Base-by-base conservation (phyloP, 2,113 vertebrate species). In the Romanogobio albipinnatus region DNA sequence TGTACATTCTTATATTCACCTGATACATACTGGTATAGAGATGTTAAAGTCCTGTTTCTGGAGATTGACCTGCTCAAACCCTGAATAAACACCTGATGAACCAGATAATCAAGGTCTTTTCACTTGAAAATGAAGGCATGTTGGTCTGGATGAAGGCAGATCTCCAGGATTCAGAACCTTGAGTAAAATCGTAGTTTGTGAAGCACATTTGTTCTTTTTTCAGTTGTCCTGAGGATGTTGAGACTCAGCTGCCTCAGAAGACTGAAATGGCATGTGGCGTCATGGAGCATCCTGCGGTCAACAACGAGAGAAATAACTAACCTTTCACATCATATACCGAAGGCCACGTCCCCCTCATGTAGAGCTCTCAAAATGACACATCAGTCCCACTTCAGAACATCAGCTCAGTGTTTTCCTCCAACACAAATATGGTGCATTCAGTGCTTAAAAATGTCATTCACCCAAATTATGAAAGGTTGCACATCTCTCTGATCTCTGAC, bases 401-500 rank as follows among this genome's bases (percentile, higher is more conserved):
- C 15, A 17, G 24, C 29, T 45, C 14, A 3, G n/a, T 10, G 36
- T 4, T 17, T 17, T 9, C 2, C 33, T 74, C 81, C 61, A 22
- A 45, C 58, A n/a, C 29, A 22, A 2, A 86, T 36, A 87, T 9
- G 45, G 6, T 7, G 76, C 22, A 80, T 62, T 64, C 9, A 74
- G 4, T 43, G 43, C 14, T 33, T 4, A 22, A 15, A 76, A 4
- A 33, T 36, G 5, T 5, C 13, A 59, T 47, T 78, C 22, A 36
- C 13, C 4, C 6, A 76, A 22, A 80, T 26, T 45, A 39, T 9
- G 9, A 79, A 11, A 49, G 66, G 1, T 36, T 68, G 39, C 24
- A 43, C 9, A 24, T 45, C 11, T 79, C 22, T 47, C 86, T 39
- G 36, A 39, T 39, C 36, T 5, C 36, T 84, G 14, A 98, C 98